Evolutionary conservation across 2,797 vertebrate species (phyloP).

Genomic region (Furcifer pardalis): DNA sequence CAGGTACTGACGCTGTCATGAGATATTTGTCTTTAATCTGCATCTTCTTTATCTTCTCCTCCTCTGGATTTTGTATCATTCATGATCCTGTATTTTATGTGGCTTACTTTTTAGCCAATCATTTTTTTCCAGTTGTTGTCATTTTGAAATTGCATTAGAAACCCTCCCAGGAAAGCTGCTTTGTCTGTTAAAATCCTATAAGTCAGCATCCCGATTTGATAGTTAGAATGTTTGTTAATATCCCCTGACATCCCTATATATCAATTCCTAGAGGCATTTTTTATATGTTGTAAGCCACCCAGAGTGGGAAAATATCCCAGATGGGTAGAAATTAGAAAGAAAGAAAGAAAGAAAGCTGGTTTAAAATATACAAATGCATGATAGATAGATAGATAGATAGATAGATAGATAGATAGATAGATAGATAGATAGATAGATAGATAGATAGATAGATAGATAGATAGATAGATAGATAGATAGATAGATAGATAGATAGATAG

Average conservation of each 20-base stretch:
- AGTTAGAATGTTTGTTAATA: neutral
- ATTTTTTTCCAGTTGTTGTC: neutral
- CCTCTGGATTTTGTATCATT: neutral
- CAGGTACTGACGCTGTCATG: conserved; percentile 79
- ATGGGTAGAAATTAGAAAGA: no score
- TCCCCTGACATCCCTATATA: neutral
- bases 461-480: no score
- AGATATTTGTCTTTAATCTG: neutral
- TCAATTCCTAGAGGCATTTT: neutral
- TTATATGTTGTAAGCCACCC: no score
- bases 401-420: no score
- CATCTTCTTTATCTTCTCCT: neutral
- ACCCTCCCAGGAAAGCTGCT: neutral
- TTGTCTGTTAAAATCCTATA: neutral
- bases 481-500: no score
- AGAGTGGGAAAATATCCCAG: no score
- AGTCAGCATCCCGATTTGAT: neutral
- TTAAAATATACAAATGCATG: no score
- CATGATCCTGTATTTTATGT: neutral
- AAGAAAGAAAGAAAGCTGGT: no score
- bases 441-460: no score
- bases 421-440: no score
- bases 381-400: no score
- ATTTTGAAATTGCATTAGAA: no score
- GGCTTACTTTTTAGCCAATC: neutral